Base-by-base conservation (phyloP, 1,140 invertebrate genomes). In the Gryllus bimaculatus region DNA sequence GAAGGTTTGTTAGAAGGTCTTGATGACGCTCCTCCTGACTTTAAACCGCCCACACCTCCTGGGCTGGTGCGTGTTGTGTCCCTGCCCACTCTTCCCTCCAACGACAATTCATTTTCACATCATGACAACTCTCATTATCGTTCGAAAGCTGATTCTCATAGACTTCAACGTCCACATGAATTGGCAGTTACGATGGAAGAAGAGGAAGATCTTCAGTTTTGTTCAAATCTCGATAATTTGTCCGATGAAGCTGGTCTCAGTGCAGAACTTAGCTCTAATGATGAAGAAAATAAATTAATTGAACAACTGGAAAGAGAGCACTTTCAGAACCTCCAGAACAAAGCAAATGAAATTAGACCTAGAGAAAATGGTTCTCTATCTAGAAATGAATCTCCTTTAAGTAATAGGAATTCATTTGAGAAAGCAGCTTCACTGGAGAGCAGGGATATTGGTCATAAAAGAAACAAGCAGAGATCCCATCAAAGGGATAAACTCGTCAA, bases 1-100 rank as follows among this genome's bases (percentile, higher is more conserved):
- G 90, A 92, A 84, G 91, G 91, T 76, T 87, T 90, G 81, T 83
- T 87, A n/a, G 88, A 90, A 79, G 88, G 80, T 6, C 78, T 89
- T 48, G 86, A 87, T 81, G 88, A 89, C 77, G 86, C 87, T 0
- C 89, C 89, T 8, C 85, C 86, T 5, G 87, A 88, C 54, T 89
- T 89, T 80, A 83, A 85, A 7, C 85, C 89, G 1, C 84, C 87
- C 4, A 83, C 87, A 0, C 89, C 90, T 26, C 91, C 91, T 0
- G 88, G 89, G 74, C 86, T 93, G 80, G 88, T 92, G 39, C 86
- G 91, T 79, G 91, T 92, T 5, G 89, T 92, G 26, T 92, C 92
- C 0, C 83, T 92, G 75, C 91, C 91, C 8, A 89, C 86, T 79
- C 86, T 91, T 10, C 88, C 87, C 78, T 39, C 81, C 8, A 77